These are phyloP conservation scores for Crotalus viridis DNA, from an alignment of 2,113 vertebrate genomes.

Conservation along the genomic window DNA sequence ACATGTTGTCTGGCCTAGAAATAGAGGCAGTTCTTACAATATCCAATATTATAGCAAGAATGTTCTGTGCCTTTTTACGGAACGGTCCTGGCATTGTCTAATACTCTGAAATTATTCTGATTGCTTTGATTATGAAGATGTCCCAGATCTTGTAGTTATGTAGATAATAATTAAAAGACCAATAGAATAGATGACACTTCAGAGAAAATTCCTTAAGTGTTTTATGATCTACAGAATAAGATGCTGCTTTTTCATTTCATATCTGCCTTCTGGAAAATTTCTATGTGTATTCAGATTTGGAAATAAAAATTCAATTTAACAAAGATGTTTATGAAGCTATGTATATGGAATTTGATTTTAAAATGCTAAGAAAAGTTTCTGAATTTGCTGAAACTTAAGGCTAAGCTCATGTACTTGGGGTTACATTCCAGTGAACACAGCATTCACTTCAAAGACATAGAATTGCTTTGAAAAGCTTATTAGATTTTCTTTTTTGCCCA, in stretches of 20 bases:
- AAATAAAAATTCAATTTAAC: background rate
- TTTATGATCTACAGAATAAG: conserved; percentile 31
- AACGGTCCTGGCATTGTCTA: conserved; percentile 47
- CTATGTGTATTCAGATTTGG: background rate
- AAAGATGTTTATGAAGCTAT: background rate
- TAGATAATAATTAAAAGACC: conserved; percentile 55
- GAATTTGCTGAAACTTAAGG: background rate
- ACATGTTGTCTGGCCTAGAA: conserved; percentile 43
- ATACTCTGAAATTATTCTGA: conserved; percentile 30
- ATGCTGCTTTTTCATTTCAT: background rate
- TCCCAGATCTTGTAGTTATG: conserved; percentile 5
- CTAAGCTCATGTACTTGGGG: background rate
- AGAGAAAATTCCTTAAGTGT: conserved; percentile 35
- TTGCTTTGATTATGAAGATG: conserved; percentile 33
- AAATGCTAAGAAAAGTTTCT: background rate
- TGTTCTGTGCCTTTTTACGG: conserved; percentile 43
- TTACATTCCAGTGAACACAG: background rate
- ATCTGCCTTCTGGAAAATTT: background rate
- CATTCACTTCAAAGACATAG: background rate
- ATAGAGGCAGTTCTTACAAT: conserved; percentile 43
- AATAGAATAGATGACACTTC: conserved; percentile 36
- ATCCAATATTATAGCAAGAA: conserved; percentile 52
- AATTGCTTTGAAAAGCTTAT: background rate
- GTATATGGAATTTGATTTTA: background rate
- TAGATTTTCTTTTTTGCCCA: background rate